Base-by-base conservation (phyloP, 2,888 invertebrate genomes). In the Euplagia quadripunctaria region DNA sequence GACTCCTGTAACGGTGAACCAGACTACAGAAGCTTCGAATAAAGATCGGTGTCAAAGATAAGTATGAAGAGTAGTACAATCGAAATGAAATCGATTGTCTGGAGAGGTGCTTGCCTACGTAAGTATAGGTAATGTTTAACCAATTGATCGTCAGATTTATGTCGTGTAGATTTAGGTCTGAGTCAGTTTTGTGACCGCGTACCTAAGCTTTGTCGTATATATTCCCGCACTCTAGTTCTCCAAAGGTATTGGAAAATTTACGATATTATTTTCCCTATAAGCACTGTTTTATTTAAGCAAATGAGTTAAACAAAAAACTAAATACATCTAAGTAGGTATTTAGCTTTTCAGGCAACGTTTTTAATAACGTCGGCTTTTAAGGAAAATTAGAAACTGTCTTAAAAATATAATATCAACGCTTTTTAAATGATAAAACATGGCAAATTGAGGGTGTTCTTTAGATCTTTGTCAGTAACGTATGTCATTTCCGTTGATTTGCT, bases 41-140 rank as follows among this genome's bases (percentile, higher is more conserved):
- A 49, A 67, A 74, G 87, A 89, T 89, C 85, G 79, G 82, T 85
- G 82, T 83, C 82, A 43, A 72, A 80, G 87, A 89, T 90, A 89
- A 81, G 85, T 83, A 77, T 88, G 85, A 87, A 86, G 79, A 80
- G 79, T 80, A 76, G 80, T 76, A 73, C 80, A 78, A 79, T 83
- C 79, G 80, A 81, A 77, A 78, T 77, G 66, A 79, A 75, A 83
- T 86, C 82, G 84, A 86, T 87, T 84, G 78, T 79, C 83, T 84
- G 73, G 70, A 80, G 79, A 75, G 58, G 71, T 71, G 73, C 74
- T 73, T 73, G 73, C 70, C 82, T 20, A 46, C n/a, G n/a, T n/a
- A n/a, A 2, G 31, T 31, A 31, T 46, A 46, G 46, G 78, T 81
- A 51, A 43, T 42, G 14, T 67, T 61, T 58, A 71, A 55, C 20